These are phyloP conservation scores for Chaenocephalus aceratus DNA, from an alignment of 2,113 vertebrate species.

Conservation along the genomic window DNA sequence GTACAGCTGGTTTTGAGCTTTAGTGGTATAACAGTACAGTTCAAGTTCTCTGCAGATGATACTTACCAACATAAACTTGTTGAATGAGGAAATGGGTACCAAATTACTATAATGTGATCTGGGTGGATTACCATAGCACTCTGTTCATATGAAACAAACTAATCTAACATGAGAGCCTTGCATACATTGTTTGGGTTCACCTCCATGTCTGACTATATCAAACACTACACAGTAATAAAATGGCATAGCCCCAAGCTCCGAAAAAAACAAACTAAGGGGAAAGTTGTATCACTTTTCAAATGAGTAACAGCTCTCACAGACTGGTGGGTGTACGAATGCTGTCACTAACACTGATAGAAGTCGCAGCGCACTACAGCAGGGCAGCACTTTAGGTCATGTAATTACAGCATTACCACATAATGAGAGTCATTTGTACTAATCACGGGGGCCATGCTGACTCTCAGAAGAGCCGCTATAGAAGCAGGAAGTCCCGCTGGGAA, in stretches of 20 bases:
- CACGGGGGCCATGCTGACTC: constrained; percentile 46
- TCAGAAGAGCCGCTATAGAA: constrained; percentile 24
- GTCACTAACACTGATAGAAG: constrained; percentile 50
- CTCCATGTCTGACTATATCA: constrained; percentile 48
- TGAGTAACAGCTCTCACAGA: constrained; percentile 43
- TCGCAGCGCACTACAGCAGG: constrained; percentile 17
- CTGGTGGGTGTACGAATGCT: constrained; percentile 27
- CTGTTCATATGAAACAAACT: constrained; percentile 75
- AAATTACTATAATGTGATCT: constrained; percentile 79
- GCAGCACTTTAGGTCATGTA: constrained; percentile 49
- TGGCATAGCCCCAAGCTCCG: constrained; percentile 8
- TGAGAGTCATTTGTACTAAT: constrained; percentile 69
- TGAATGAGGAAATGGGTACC: constrained; percentile 72
- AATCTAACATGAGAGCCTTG: constrained; percentile 62
- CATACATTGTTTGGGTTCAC: constrained; percentile 66
- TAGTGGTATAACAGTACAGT: constrained; percentile 53
- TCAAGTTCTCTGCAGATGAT: constrained; percentile 73
- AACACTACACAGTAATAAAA: constrained; percentile 46
- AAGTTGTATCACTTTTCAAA: constrained; percentile 4
- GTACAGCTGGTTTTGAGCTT: constrained; percentile 76
- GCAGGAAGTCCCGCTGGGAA: constrained; percentile 30
- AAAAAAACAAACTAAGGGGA: constrained; percentile 2
- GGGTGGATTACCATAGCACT: constrained; percentile 71
- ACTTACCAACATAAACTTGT: constrained; percentile 70
- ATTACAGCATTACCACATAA: constrained; percentile 72